A percentile compares a stretch with the other conserved stretches of the same genome.
Conservation (phyloP, 2,113 vertebrate genomes). For the Nothoprocta perdicaria region DNA sequence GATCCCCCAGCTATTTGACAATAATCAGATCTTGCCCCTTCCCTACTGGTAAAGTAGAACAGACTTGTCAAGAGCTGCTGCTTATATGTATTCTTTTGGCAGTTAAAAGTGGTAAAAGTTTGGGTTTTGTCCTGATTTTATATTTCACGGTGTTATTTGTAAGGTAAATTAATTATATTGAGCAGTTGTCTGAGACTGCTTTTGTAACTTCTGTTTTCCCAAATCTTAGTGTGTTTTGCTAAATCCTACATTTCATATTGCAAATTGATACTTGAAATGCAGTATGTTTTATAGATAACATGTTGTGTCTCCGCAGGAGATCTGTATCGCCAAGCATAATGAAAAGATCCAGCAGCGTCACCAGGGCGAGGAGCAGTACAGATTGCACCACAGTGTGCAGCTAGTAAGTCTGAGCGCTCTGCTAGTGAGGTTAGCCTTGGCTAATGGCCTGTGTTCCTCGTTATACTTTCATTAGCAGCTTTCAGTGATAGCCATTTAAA, state of each 20-base stretch:
- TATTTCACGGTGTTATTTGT: not conserved
- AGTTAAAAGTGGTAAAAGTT: not conserved
- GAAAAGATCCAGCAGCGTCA: constrained; percentile 89
- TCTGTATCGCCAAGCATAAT: constrained; percentile 92
- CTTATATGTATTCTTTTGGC: not conserved
- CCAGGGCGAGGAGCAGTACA: constrained; percentile 75
- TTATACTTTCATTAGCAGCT: not conserved
- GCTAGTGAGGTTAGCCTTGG: not conserved
- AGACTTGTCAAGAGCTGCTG: not conserved
- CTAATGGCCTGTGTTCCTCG: not conserved
- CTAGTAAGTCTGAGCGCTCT: constrained; percentile 74
- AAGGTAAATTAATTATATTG: not conserved
- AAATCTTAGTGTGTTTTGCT: not conserved
- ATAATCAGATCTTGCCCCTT: not conserved
- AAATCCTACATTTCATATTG: not conserved
- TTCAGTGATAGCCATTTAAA: not conserved
- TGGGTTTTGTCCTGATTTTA: not conserved
- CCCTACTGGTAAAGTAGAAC: not conserved
- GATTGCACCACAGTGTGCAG: constrained; percentile 74
- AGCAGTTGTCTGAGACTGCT: not conserved
- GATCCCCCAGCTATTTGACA: not conserved
- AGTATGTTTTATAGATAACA: not conserved
- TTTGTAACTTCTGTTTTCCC: not conserved
- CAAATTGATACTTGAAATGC: not conserved
- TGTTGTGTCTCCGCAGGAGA: constrained; percentile 84